Evolutionary conservation across 2,797 vertebrate species (phyloP).

Genomic region (Tragopan temminckii): DNA sequence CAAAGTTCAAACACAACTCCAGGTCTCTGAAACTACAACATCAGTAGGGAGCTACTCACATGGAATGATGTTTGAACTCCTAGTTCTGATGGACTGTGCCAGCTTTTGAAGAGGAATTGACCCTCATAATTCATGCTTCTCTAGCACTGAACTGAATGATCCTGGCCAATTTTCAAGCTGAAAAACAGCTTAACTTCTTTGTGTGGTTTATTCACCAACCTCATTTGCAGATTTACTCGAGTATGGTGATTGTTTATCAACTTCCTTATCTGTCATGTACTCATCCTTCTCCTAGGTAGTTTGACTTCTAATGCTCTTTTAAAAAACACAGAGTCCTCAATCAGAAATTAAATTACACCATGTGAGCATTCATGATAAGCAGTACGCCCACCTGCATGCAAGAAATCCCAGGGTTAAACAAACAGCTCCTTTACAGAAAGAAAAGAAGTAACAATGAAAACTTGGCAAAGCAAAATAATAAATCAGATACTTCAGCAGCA

Average conservation of each 20-base stretch:
- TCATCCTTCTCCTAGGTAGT: not conserved
- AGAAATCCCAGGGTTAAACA: not conserved
- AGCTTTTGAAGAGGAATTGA: not conserved
- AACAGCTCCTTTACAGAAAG: not conserved
- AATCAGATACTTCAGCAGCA: not conserved
- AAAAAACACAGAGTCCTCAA: not conserved
- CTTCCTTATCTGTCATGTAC: not conserved
- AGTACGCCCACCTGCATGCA: not conserved
- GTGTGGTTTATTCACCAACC: not conserved
- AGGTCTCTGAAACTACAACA: not conserved
- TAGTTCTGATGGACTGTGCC: not conserved
- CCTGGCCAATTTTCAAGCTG: not conserved
- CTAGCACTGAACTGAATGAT: not conserved
- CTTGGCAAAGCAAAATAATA: not conserved
- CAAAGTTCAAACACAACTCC: not conserved
- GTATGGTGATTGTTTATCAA: not conserved
- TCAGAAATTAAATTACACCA: constrained; percentile 14
- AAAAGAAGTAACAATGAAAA: not conserved
- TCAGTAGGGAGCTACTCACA: accelerated
- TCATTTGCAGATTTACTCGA: not conserved
- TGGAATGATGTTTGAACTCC: not conserved
- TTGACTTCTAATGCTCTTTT: not conserved
- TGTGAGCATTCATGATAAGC: not conserved
- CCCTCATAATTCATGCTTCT: not conserved
- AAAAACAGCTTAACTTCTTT: not conserved